These are phyloP conservation scores for Parazoanthus atlanticus DNA, from an alignment of 92 coral and sea anemone genomes.

Conservation along the genomic window DNA sequence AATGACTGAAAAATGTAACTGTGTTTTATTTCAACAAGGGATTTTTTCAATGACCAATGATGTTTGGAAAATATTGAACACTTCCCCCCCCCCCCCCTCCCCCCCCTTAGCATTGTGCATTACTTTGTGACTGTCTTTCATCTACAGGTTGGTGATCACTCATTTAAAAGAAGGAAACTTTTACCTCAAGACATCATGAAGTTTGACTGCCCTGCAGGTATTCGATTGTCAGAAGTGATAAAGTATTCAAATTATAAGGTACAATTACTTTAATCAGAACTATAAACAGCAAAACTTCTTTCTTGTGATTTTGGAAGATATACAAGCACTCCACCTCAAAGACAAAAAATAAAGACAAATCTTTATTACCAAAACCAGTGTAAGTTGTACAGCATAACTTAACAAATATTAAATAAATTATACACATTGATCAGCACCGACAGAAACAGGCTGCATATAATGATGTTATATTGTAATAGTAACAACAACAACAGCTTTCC, in stretches of 20 bases:
- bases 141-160: conserved; percentile 61
- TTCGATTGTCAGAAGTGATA: conserved; percentile 56
- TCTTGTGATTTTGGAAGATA: background rate
- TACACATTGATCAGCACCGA: no score
- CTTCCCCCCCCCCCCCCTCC: no score
- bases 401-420: no score
- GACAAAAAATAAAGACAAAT: background rate
- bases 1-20: background rate
- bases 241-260: conserved; percentile 55
- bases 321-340: background rate
- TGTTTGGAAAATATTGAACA: no score
- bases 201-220: conserved; percentile 57
- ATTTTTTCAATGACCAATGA: background rate
- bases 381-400: no score
- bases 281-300: background rate
- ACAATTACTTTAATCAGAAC: background rate
- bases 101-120: background rate
- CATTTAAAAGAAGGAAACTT: conserved; percentile 47
- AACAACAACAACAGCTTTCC: no score
- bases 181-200: conserved; percentile 65
- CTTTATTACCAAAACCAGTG: background rate
- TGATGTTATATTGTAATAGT: no score
- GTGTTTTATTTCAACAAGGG: background rate
- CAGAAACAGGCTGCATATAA: no score
- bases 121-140: conserved; percentile 19